A percentile compares a stretch with the other conserved stretches of the same genome.
These are phyloP conservation scores for Alces alces DNA, from an alignment of 2,113 vertebrate species.

Conservation along the genomic window DNA sequence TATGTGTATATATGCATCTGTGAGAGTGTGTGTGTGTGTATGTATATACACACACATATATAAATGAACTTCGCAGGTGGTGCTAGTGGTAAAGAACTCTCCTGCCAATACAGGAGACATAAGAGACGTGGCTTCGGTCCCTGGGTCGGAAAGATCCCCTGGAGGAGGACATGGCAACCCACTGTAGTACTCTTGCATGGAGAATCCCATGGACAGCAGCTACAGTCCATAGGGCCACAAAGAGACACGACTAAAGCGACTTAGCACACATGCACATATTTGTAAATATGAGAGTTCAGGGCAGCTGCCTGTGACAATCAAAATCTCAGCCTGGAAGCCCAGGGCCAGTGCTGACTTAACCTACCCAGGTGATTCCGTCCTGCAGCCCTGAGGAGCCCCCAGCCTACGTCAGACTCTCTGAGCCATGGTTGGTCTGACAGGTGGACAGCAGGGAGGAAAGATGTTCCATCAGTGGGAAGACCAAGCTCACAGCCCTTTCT, in stretches of 20 bases:
- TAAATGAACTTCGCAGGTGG: neutral
- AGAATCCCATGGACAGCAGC: neutral
- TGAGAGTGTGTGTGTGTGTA: neutral
- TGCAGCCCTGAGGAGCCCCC: neutral
- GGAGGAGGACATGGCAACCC: neutral
- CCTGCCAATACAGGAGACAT: neutral
- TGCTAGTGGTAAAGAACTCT: neutral
- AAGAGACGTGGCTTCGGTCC: neutral
- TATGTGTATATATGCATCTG: neutral
- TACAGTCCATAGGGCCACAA: neutral
- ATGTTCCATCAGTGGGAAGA: neutral
- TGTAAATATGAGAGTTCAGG: neutral
- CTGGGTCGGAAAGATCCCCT: neutral
- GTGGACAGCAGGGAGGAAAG: neutral
- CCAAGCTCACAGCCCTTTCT: neutral
- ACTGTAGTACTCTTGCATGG: neutral
- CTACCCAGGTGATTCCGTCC: neutral
- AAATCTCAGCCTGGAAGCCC: neutral
- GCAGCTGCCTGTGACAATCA: neutral
- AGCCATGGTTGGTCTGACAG: neutral
- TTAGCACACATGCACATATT: neutral
- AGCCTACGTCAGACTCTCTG: fast-evolving
- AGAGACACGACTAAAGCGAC: neutral
- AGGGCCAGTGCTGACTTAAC: neutral
- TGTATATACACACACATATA: neutral